A percentile compares a stretch with the other conserved stretches of the same genome.
phyloP scores from a whole-genome alignment of 1,140 invertebrate genomes.

The Platyscapa corneri region DNA sequence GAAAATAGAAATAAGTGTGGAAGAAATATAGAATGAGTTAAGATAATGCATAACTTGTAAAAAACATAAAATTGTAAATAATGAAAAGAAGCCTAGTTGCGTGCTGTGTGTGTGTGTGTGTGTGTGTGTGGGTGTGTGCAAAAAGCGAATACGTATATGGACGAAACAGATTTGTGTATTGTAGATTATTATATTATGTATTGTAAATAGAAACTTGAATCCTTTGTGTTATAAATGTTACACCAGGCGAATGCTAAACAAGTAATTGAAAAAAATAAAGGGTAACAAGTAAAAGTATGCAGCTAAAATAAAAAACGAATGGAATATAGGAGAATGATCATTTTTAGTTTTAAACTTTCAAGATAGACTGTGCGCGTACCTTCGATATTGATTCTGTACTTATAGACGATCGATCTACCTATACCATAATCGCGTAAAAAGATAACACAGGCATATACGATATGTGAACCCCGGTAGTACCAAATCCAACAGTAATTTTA shows the following conservation, averaged over 20 bases:
- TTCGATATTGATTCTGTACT: conserved; percentile 74
- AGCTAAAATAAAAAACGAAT: conserved; percentile 56
- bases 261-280: conserved; percentile 26
- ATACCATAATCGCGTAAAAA: conserved; percentile 64
- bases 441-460: conserved; percentile 71
- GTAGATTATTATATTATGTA: conserved; percentile 63
- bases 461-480: conserved; percentile 74
- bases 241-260: conserved; percentile 18
- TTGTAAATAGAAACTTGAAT: conserved; percentile 64
- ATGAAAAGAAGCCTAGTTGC: conserved; percentile 30
- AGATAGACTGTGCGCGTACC: conserved; percentile 73
- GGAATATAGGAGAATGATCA: conserved; percentile 59
- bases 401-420: conserved; percentile 71
- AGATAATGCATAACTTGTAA: conserved; percentile 42
- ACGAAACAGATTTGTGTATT: conserved; percentile 44
- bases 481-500: conserved; percentile 75
- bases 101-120: conserved; percentile 11
- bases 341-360: conserved; percentile 70
- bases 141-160: conserved; percentile 1
- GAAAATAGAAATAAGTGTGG: conserved; percentile 3
- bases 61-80: conserved; percentile 51
- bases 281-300: conserved; percentile 39
- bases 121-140: conserved; percentile 14
- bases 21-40: conserved; percentile 26
- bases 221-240: conserved; percentile 66